Conservation (phyloP, 2,113 vertebrate species). For the Elephantulus edwardii region DNA sequence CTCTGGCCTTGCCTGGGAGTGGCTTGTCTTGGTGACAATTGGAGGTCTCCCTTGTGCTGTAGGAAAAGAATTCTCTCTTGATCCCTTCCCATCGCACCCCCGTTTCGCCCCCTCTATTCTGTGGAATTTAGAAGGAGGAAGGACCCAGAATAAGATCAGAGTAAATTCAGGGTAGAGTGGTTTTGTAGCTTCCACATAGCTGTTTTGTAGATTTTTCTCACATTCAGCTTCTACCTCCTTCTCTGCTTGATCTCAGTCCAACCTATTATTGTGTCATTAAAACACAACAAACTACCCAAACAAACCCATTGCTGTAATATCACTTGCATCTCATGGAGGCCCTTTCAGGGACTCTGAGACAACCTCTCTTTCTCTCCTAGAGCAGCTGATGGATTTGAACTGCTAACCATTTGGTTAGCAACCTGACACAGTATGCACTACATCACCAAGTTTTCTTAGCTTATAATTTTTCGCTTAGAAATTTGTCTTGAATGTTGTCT, state of each 20-base stretch:
- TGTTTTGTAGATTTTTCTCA: neutral
- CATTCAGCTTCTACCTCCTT: neutral
- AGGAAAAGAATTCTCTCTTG: neutral
- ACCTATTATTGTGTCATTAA: no score
- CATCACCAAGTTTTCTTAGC: no score
- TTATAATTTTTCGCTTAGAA: neutral
- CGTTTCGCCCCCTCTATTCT: neutral
- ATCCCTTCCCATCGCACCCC: no score
- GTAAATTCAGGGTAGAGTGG: neutral
- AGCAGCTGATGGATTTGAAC: no score
- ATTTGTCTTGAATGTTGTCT: neutral
- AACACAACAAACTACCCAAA: no score
- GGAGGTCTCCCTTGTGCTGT: neutral
- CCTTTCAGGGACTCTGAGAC: no score
- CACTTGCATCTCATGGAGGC: no score
- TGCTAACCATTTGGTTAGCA: no score
- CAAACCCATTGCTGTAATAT: no score
- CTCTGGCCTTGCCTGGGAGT: neutral
- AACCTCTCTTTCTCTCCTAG: no score
- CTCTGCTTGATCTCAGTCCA: neutral
- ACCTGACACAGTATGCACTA: no score
- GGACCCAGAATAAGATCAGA: neutral
- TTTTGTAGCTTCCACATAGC: neutral
- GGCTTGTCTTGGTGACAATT: neutral
- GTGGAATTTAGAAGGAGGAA: neutral